These are phyloP conservation scores for Chaetodon trifasciatus DNA, from an alignment of 2,797 vertebrate species.

Conservation along the genomic window DNA sequence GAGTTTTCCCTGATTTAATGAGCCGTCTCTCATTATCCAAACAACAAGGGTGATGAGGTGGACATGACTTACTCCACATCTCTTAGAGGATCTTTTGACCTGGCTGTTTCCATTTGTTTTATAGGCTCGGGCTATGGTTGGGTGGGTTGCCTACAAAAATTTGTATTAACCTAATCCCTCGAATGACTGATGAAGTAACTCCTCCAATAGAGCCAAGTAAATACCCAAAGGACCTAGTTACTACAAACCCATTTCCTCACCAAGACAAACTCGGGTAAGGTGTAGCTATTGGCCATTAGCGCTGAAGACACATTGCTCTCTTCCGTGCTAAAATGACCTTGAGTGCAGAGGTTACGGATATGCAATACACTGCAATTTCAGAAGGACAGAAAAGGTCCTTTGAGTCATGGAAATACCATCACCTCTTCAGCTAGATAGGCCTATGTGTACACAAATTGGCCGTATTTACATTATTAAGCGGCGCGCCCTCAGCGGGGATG, in stretches of 20 bases:
- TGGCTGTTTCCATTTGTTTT: conserved; percentile 71
- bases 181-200: conserved; percentile 66
- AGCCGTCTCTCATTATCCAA: conserved; percentile 82
- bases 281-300: conserved; percentile 61
- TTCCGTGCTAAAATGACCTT: conserved; percentile 44
- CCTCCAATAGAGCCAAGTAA: conserved; percentile 58
- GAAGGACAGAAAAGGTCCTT: conserved; percentile 38
- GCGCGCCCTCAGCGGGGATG: conserved; percentile 71
- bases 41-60: conserved; percentile 75
- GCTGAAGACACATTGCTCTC: conserved; percentile 43
- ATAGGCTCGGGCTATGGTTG: conserved; percentile 54
- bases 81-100: conserved; percentile 65
- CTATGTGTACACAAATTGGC: conserved; percentile 67
- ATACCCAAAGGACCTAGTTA: conserved; percentile 53
- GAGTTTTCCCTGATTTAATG: conserved; percentile 83
- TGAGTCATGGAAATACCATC: conserved; percentile 61
- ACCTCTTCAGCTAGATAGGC: conserved; percentile 58
- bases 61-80: conserved; percentile 66
- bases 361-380: conserved; percentile 41
- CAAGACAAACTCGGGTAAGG: conserved; percentile 73
- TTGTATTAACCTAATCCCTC: conserved; percentile 64
- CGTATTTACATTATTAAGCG: conserved; percentile 81
- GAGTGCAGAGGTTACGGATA: conserved; percentile 55
- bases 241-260: conserved; percentile 58
- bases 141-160: conserved; percentile 62